These are phyloP conservation scores for Gibbula magus DNA, from an alignment of 2,888 invertebrate species.

Conservation along the genomic window DNA sequence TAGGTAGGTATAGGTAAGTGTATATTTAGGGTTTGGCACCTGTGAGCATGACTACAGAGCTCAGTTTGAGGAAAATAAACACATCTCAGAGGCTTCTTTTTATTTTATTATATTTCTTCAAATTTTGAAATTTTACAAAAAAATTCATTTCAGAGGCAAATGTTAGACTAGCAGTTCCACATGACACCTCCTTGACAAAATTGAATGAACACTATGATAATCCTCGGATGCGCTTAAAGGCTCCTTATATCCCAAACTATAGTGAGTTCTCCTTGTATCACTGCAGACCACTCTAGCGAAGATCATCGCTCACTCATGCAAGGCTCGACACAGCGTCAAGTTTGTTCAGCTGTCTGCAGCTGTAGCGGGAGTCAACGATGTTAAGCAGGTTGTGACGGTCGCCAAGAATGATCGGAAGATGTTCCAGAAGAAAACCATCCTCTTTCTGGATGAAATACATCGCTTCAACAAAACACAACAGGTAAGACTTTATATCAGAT, in stretches of 20 bases:
- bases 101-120: no score
- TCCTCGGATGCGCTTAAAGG: background rate
- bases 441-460: constrained; percentile 92
- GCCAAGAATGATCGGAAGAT: constrained; percentile 85
- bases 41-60: no score
- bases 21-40: no score
- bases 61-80: no score
- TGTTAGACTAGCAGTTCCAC: no score
- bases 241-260: background rate
- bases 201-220: no score
- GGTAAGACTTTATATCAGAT: constrained; percentile 67
- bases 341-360: constrained; percentile 87
- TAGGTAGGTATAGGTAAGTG: no score
- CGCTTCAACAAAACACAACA: constrained; percentile 90
- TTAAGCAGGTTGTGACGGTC: constrained; percentile 83
- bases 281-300: constrained; percentile 85
- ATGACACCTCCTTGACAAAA: no score
- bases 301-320: constrained; percentile 83
- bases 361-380: constrained; percentile 85
- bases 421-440: constrained; percentile 82
- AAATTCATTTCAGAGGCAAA: no score
- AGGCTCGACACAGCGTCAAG: constrained; percentile 77
- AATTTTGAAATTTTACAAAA: no score
- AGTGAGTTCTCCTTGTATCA: background rate
- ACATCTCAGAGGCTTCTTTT: no score